Evolutionary conservation across 2,888 invertebrate genomes (phyloP).

Genomic region (Neria commutata): DNA sequence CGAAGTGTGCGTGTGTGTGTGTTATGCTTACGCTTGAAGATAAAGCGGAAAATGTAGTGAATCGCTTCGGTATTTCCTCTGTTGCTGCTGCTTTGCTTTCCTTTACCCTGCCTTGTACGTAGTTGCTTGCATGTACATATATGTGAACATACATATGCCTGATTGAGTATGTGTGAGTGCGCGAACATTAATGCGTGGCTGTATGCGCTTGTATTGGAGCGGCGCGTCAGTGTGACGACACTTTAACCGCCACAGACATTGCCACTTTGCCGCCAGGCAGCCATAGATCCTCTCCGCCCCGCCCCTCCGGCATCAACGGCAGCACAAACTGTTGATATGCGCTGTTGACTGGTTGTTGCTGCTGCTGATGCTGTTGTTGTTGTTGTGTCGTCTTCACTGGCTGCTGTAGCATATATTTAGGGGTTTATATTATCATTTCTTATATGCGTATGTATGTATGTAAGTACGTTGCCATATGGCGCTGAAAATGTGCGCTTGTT

Average conservation of each 20-base stretch:
- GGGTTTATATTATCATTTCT: conserved; percentile 58
- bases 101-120: no score
- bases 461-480: conserved; percentile 53
- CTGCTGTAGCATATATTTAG: conserved; percentile 44
- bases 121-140: no score
- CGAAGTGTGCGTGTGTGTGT: neutral
- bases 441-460: no score
- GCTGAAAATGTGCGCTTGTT: conserved; percentile 35
- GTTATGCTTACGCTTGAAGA: no score
- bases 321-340: conserved; percentile 25
- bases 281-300: conserved; percentile 21
- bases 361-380: neutral
- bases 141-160: no score
- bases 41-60: no score
- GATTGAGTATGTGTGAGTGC: no score
- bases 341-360: conserved; percentile 12
- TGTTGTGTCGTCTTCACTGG: neutral
- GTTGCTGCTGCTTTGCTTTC: no score
- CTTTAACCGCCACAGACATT: neutral
- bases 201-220: neutral
- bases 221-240: conserved; percentile 2
- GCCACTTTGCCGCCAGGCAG: neutral
- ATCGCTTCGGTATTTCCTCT: no score
- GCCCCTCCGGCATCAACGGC: conserved; percentile 23
- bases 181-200: no score